Evolutionary conservation across 2,113 vertebrate species (phyloP), one percentile per base, ranked within the genome.

Genomic region (Sebastes fasciatus): DNA sequence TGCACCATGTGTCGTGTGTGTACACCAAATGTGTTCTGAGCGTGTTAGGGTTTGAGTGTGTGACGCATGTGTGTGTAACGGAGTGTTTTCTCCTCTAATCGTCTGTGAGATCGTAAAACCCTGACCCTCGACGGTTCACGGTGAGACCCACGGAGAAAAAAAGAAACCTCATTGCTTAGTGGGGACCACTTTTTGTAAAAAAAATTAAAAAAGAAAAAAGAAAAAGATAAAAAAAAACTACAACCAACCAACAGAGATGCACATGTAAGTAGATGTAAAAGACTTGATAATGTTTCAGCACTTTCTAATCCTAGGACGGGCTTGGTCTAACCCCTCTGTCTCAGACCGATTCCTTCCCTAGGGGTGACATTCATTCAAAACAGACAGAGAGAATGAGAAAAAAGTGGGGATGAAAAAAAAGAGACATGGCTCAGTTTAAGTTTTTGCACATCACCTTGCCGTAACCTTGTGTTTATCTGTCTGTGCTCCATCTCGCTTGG

Each of bases 201-300:
- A 54, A 64, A 74, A 34, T 34, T 34, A 34, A 34, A 55, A 46
- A 65, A 72, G 65, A 65, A 17, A 58, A 70, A 71, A 81, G 57
- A 17, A 55, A 26, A 46, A 67, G 57, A 14, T 19, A 65, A 34
- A 54, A 64, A 74, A 66, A 66, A 61, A 74, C 40, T 78, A 70
- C 64, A 89, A 88, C 69, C 83, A 89, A 93, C 80, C 90, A 94
- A 91, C 86, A 89, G 89, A 94, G 91, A 96, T 95, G 95, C 94
- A 95, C 94, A 95, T 94, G 92, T 91, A 95, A 92, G 92, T 93
- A 90, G 85, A 90, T 91, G 83, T 93, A 79, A 92, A 93, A 94
- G 92, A 94, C 94, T 96, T 95, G 92, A 96, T 94, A 92, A 94
- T 94, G 91, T 95, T 94, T 95, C 94, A 96, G 95, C 96, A 96